Conservation (phyloP, 2,888 invertebrate species). For the Rhagonycha fulva region DNA sequence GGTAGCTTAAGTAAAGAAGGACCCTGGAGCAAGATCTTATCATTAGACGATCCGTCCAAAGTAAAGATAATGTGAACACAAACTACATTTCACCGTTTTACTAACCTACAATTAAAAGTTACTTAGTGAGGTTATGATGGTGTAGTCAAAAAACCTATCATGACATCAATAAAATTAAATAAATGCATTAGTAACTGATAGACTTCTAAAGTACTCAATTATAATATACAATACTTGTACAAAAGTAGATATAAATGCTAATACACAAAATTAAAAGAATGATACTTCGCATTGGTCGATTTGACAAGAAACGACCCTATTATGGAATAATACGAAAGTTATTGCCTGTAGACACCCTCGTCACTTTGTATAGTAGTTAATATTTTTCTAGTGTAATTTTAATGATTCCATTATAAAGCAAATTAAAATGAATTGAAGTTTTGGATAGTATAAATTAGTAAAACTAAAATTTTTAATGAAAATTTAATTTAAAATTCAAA, state of each 20-base stretch:
- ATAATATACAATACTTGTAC: neutral
- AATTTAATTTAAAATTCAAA: conserved; percentile 8
- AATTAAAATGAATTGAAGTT: neutral
- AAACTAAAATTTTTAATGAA: conserved; percentile 2
- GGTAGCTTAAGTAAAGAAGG: neutral
- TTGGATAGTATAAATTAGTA: neutral
- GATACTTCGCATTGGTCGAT: neutral
- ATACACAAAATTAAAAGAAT: neutral
- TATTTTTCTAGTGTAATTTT: neutral
- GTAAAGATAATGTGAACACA: neutral
- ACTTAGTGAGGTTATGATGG: neutral
- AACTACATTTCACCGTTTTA: neutral
- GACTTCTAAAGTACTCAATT: neutral
- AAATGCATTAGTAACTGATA: neutral
- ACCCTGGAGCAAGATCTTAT: neutral
- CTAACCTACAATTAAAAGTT: neutral
- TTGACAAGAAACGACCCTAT: neutral
- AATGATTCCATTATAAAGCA: neutral
- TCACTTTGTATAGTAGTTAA: neutral
- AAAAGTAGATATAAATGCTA: neutral
- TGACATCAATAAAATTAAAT: neutral
- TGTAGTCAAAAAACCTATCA: neutral
- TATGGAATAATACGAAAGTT: neutral
- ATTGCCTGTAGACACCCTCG: neutral
- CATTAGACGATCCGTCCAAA: neutral